These are phyloP conservation scores for Oryzias dopingdopingensis DNA, from an alignment of 2,797 vertebrate species.

Conservation along the genomic window DNA sequence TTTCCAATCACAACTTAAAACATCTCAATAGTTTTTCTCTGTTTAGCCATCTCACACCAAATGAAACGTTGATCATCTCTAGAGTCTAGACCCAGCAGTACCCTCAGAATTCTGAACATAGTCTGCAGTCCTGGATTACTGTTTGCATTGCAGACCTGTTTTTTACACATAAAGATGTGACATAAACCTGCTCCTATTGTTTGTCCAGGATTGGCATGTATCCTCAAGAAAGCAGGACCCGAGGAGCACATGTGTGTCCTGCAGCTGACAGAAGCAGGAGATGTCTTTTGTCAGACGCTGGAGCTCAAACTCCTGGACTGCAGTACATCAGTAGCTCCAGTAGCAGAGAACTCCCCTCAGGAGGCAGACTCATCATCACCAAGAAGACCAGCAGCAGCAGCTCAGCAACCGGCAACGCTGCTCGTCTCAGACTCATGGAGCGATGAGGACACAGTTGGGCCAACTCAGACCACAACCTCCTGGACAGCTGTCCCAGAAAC, in stretches of 20 bases:
- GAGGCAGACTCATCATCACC: too few species aligned
- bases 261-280: conserved; percentile 85
- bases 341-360: neutral
- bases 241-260: conserved; percentile 73
- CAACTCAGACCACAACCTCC: conserved; percentile 5
- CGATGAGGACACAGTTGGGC: neutral
- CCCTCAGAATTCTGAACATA: too few species aligned
- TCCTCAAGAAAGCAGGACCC: conserved; percentile 14
- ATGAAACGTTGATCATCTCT: too few species aligned
- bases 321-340: rapidly evolving
- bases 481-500: conserved; percentile 29
- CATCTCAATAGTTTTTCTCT: too few species aligned
- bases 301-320: neutral
- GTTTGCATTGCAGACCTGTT: neutral
- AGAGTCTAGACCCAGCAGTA: too few species aligned
- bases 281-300: conserved; percentile 87
- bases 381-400: neutral
- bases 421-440: neutral
- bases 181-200: too few species aligned
- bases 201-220: conserved; percentile 76
- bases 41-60: too few species aligned
- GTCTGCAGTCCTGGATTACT: too few species aligned
- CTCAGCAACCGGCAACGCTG: neutral
- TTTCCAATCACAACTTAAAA: too few species aligned
- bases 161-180: neutral